Evolutionary conservation across 2,888 invertebrate genomes (phyloP).

Genomic region (Pomacea canaliculata): DNA sequence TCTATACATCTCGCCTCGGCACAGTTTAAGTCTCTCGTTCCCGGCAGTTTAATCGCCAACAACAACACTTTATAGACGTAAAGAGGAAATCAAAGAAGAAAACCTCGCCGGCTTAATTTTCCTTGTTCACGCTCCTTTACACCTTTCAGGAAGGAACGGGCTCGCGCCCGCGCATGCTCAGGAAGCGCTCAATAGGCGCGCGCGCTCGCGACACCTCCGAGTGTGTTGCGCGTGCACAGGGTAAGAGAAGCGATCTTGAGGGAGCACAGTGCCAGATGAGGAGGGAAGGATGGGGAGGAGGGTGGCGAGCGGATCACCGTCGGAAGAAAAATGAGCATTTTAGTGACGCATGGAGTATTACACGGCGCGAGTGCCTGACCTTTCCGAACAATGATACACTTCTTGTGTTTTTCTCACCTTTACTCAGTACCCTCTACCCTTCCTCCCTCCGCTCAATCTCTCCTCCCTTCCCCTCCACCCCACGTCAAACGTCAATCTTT

Average conservation of each 20-base stretch:
- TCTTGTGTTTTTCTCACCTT: neutral
- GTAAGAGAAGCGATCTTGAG: conserved; percentile 1
- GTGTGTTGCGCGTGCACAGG: neutral
- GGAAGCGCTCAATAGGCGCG: conserved; percentile 18
- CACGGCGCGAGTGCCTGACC: neutral
- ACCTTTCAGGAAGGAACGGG: conserved; percentile 27
- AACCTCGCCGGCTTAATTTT: conserved; percentile 32
- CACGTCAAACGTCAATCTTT: neutral
- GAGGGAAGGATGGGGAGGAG: neutral
- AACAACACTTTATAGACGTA: conserved; percentile 29
- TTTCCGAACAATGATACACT: neutral
- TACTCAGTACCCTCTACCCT: neutral
- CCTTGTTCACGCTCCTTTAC: conserved; percentile 34
- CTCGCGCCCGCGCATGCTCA: conserved; percentile 19
- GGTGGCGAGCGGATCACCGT: neutral
- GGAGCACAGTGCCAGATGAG: neutral
- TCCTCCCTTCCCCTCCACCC: neutral
- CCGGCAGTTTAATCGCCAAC: conserved; percentile 16
- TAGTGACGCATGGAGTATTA: conserved; percentile 18
- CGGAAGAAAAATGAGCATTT: conserved; percentile 1
- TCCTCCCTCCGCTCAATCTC: neutral
- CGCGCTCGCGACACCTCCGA: conserved; percentile 15
- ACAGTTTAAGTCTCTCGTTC: conserved; percentile 17
- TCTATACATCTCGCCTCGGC: conserved; percentile 8
- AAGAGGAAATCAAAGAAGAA: conserved; percentile 34